Evolutionary conservation across 2,113 vertebrate genomes (phyloP), one percentile per base, ranked within the genome.

Genomic region (Mohoua ochrocephala): DNA sequence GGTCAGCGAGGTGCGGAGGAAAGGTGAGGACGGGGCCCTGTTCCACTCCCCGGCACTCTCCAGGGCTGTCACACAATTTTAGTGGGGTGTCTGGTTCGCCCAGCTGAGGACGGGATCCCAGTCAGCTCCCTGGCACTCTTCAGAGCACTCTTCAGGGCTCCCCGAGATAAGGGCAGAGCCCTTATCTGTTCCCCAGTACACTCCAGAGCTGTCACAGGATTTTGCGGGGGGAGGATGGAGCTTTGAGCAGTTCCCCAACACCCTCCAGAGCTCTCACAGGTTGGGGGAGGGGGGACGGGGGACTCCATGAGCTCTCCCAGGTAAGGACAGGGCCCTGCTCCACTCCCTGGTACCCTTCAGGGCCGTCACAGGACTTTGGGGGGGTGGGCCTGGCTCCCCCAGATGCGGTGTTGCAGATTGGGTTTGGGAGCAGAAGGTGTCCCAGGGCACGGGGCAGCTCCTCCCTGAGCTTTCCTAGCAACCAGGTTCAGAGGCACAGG

Each of bases 391-490:
- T 15, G 11, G 28, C 23, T 78, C 33, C 45, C 18, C 39, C 19
- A 28, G 39, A 23, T 31, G 73, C 6, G 8, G n/a, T 3, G 1
- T 56, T 79, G 45, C 9, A 13, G 27, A 7, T 15, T 15, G n/a
- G 15, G 8, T 23, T 60, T 49, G 35, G 14, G 5, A 19, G 12
- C 37, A 13, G 39, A 44, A 64, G 16, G 37, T 44, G 69, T 52
- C 26, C 14, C 1, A 0, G 23, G 31, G 16, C 20, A 11, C 5
- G 1, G 35, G 6, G 54, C 26, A 28, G 75, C 31, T 3, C 1
- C 17, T 61, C 21, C 2, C 0, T 5, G 5, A 22, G 7, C 41
- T 22, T 56, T 47, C 59, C 57, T 27, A 11, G 30, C 56, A 16
- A 41, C 27, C 3, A 0, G 8, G 21, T 30, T 59, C 6, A 5